Evolutionary conservation across 2,888 invertebrate genomes (phyloP).

Genomic region (Drosophila nigricruria): DNA sequence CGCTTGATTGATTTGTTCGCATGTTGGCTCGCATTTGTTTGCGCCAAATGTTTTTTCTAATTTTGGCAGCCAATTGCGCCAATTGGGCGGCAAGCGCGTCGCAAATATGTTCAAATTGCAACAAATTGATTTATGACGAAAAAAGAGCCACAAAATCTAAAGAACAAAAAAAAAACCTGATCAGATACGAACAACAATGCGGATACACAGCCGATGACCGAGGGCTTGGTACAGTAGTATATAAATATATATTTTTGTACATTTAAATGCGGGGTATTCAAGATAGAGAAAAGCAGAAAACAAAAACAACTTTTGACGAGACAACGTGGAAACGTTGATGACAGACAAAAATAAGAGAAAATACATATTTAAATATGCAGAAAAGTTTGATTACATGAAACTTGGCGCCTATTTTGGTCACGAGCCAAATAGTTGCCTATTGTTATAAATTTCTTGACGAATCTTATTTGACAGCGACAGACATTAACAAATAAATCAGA

Average conservation of each 20-base stretch:
- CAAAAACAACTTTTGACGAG: constrained; percentile 8
- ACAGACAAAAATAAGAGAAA: constrained; percentile 36
- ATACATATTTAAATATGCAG: constrained; percentile 41
- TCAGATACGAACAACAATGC: constrained; percentile 52
- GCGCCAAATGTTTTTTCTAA: constrained; percentile 53
- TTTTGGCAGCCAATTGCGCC: constrained; percentile 63
- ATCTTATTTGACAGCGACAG: constrained; percentile 50
- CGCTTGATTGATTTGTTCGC: constrained; percentile 67
- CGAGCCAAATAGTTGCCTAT: constrained; percentile 58
- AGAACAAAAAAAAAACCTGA: constrained; percentile 14
- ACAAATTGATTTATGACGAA: constrained; percentile 76
- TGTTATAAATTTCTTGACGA: constrained; percentile 63
- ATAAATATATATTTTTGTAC: not conserved
- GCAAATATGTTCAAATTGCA: constrained; percentile 63
- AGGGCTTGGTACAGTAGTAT: constrained; percentile 16
- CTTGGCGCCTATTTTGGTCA: constrained; percentile 59
- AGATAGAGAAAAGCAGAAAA: not conserved
- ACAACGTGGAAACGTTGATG: constrained; percentile 26
- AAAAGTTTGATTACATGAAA: constrained; percentile 50
- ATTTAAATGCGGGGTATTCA: constrained; percentile 23
- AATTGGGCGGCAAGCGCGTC: constrained; percentile 59
- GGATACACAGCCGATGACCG: constrained; percentile 49
- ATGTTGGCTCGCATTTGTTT: constrained; percentile 30
- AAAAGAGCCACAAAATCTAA: constrained; percentile 9
- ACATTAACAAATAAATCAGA: constrained; percentile 61